Conservation (phyloP, 2,888 invertebrate species). For the Scaptomyza polygonia region DNA sequence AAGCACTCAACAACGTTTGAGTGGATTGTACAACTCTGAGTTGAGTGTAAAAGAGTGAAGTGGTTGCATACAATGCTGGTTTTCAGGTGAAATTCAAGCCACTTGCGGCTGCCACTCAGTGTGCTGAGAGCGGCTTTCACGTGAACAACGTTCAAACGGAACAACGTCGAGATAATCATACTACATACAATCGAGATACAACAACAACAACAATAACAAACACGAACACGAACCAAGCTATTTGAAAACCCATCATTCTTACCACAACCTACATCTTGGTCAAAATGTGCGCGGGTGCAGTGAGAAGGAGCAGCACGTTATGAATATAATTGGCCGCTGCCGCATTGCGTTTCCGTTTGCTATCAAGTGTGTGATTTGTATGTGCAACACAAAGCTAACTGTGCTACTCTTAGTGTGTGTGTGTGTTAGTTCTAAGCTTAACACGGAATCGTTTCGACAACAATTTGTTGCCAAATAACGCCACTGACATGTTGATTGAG, state of each 20-base stretch:
- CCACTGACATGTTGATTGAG: slow-evolving; percentile 85
- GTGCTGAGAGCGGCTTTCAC: slow-evolving; percentile 83
- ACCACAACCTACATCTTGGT: slow-evolving; percentile 19
- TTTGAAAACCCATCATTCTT: slow-evolving; percentile 22
- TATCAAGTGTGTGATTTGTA: slow-evolving; percentile 30
- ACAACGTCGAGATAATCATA: slow-evolving; percentile 33
- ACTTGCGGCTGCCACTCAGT: slow-evolving; percentile 80
- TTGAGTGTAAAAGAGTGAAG: slow-evolving; percentile 44
- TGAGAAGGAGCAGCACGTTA: slow-evolving; percentile 55
- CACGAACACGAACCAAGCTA: slow-evolving; percentile 12
- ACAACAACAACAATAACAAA: not conserved
- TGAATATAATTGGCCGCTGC: slow-evolving; percentile 67
- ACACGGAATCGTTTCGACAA: slow-evolving; percentile 34
- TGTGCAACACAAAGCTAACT: slow-evolving; percentile 11
- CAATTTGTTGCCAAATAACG: slow-evolving; percentile 64
- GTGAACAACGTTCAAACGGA: slow-evolving; percentile 80
- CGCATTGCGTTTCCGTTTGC: slow-evolving; percentile 53
- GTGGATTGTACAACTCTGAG: slow-evolving; percentile 45
- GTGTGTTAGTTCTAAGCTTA: slow-evolving; percentile 16
- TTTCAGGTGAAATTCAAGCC: slow-evolving; percentile 81
- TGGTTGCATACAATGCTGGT: slow-evolving; percentile 15
- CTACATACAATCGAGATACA: not conserved
- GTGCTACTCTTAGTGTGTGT: slow-evolving; percentile 24
- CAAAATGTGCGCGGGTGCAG: slow-evolving; percentile 55
- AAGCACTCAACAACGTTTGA: slow-evolving; percentile 70